Evolutionary conservation across 2,113 vertebrate genomes (phyloP).

Genomic region (Rissa tridactyla): DNA sequence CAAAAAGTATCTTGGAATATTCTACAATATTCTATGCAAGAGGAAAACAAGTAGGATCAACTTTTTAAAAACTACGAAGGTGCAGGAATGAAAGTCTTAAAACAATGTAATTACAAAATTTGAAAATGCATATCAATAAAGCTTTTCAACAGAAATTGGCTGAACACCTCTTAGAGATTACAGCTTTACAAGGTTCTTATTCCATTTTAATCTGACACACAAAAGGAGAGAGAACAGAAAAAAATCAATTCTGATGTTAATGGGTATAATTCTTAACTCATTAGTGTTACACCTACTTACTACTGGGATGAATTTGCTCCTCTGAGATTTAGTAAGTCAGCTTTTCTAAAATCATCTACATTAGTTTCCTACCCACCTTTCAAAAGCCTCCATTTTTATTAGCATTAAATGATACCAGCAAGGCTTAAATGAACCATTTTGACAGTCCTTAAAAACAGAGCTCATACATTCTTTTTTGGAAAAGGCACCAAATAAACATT

Average conservation of each 20-base stretch:
- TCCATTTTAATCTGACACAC: conserved; percentile 29
- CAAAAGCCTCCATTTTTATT: conserved; percentile 27
- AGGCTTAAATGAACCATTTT: conserved; percentile 2
- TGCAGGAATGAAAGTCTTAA: not conserved
- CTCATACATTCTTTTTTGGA: not conserved
- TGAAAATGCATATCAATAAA: not conserved
- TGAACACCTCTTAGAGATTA: not conserved
- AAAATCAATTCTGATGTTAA: conserved; percentile 47
- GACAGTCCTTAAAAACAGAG: not conserved
- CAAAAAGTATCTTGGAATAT: not conserved
- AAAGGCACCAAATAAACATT: not conserved
- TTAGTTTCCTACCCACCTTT: not conserved
- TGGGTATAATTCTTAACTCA: conserved; percentile 32
- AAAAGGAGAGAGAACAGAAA: conserved; percentile 25
- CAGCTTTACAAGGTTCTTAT: not conserved
- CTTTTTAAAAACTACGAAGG: not conserved
- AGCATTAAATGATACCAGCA: not conserved
- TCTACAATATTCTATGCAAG: not conserved
- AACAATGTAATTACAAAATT: not conserved
- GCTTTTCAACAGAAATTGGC: not conserved
- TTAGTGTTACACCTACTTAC: conserved; percentile 34
- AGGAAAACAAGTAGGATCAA: not conserved
- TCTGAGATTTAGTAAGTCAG: conserved; percentile 27
- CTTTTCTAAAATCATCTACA: conserved; percentile 37
- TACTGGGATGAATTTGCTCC: conserved; percentile 3